Evolutionary conservation across 1,140 invertebrate genomes (phyloP), one percentile per base, ranked within the genome.

Genomic region (Saxidomus purpurata): DNA sequence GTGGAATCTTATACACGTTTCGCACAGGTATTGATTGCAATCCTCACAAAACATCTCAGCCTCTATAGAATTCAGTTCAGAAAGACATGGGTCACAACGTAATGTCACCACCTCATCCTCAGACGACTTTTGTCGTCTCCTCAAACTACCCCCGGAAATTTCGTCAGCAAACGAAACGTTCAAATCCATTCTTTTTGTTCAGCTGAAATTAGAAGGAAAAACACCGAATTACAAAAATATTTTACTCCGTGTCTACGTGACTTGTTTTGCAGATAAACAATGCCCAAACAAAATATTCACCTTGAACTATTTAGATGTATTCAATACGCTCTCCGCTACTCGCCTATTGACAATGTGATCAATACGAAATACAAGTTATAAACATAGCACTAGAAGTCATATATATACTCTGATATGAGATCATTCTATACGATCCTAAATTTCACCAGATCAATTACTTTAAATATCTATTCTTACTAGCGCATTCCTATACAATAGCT

Each of bases 21-120:
- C 31, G 28, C 76, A 79, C 4, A 79, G 28, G 31, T 55, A 79
- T 15, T 79, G 43, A 34, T 49, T 52, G n/a, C 76, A 79, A 6
- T 55, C 36, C 31, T 79, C 76, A 55, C 76, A 79, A 36, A 59
- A 52, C 4, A 17, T 17, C 0, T 79, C 43, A 0, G 76, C 76
- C 4, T 52, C 31, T 17, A 79, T 25, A 34, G n/a, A 79, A 15
- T 79, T 79, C 38, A 40, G 9, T 38, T 76, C 71, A 22, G 38
- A 22, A 1, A 76, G 40, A 25, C 71, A 76, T 25, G 71, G 71
- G 38, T 43, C 71, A 28, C 71, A 76, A n/a, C 38, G 71, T 0
- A 76, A 3, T 25, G 59, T 63, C 25, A 25, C 59, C 19, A 28
- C 11, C n/a, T n/a, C 43, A 63, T 25, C 59, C n/a, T 63, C 59